Percentiles rank a stretch among this genome's conserved stretches.
phyloP scores from a whole-genome alignment of 2,113 vertebrate species.

The Capreolus pygargus region DNA sequence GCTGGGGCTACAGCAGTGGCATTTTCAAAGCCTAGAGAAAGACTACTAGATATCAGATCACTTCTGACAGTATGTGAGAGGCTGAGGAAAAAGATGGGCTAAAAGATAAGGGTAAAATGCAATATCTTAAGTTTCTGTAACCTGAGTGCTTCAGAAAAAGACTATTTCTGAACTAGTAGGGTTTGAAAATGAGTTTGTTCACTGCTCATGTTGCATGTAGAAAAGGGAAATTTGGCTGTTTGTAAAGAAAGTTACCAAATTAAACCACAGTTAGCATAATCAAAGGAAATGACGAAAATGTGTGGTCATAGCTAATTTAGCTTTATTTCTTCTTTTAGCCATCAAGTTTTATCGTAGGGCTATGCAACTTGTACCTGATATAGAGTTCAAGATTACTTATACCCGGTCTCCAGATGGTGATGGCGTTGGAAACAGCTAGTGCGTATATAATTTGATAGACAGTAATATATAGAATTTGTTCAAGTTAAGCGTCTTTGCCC shows the following conservation, averaged over 20 bases:
- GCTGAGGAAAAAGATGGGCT: background rate
- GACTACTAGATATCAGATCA: background rate
- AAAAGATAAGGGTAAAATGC: background rate
- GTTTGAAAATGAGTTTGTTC: slow-evolving; percentile 24
- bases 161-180: background rate
- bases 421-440: slow-evolving; percentile 90
- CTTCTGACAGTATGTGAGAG: background rate
- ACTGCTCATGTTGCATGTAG: background rate
- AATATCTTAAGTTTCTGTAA: background rate
- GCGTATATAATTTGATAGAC: slow-evolving; percentile 73
- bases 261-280: slow-evolving; percentile 18
- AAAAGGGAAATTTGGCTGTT: slow-evolving; percentile 21
- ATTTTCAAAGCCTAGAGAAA: background rate
- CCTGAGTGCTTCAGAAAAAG: background rate
- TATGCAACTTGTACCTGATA: slow-evolving; percentile 98
- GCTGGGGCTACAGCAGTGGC: background rate
- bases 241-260: slow-evolving; percentile 43
- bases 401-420: slow-evolving; percentile 90
- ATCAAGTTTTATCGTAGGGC: slow-evolving; percentile 99
- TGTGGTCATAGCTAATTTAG: slow-evolving; percentile 61
- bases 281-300: slow-evolving; percentile 43
- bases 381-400: slow-evolving; percentile 98
- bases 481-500: slow-evolving; percentile 49
- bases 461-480: slow-evolving; percentile 13
- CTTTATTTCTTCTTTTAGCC: slow-evolving; percentile 85